These are phyloP conservation scores for Caenorhabditis sp. DNA, from an alignment of 2,888 invertebrate species.

Conservation along the genomic window DNA sequence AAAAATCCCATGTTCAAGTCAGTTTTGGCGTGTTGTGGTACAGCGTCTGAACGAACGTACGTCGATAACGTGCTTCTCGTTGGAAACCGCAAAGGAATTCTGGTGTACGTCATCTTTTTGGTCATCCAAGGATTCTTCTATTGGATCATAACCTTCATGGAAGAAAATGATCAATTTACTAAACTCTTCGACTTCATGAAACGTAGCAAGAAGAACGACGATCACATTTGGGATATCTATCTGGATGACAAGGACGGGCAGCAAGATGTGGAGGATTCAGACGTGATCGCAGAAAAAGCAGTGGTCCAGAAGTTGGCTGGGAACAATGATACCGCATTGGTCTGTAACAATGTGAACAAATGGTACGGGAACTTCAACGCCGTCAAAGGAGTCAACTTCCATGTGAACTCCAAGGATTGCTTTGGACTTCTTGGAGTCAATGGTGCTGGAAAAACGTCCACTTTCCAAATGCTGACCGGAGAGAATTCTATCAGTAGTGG, in stretches of 20 bases:
- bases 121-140: conserved; percentile 69
- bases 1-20: conserved; percentile 54
- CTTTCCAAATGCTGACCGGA: conserved; percentile 81
- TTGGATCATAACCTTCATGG: conserved; percentile 68
- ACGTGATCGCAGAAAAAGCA: conserved; percentile 76
- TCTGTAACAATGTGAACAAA: conserved; percentile 73
- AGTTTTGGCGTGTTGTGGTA: conserved; percentile 68
- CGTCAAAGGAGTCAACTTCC: conserved; percentile 72
- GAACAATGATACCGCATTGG: conserved; percentile 56
- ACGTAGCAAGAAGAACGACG: conserved; percentile 38
- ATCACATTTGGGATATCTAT: conserved; percentile 46
- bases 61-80: conserved; percentile 69
- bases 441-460: conserved; percentile 80
- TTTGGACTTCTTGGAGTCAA: conserved; percentile 80
- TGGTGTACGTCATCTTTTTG: conserved; percentile 73
- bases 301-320: conserved; percentile 53
- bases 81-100: conserved; percentile 70
- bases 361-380: conserved; percentile 67
- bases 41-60: conserved; percentile 54
- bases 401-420: conserved; percentile 75
- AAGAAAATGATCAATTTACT: conserved; percentile 54
- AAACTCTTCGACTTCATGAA: conserved; percentile 30
- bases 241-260: conserved; percentile 28
- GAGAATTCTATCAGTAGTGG: conserved; percentile 77
- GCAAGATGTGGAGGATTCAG: conserved; percentile 73